A percentile compares a stretch with the other conserved stretches of the same genome.
These are phyloP conservation scores for Acipenser oxyrinchus DNA, from an alignment of 2,797 vertebrate species.

Conservation along the genomic window DNA sequence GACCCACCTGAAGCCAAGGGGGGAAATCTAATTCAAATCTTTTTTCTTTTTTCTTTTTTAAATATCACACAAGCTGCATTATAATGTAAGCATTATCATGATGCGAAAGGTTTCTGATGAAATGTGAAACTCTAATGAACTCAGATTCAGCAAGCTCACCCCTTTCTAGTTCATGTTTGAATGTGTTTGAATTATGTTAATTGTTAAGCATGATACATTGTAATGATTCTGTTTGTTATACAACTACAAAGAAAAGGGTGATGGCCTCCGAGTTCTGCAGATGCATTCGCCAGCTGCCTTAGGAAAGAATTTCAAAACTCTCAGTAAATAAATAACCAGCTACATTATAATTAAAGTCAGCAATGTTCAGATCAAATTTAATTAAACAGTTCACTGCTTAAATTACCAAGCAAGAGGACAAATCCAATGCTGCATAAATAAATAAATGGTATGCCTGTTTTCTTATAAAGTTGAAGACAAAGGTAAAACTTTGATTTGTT, in stretches of 20 bases:
- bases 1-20: too few relatives aligned
- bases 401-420: too few relatives aligned
- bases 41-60: too few relatives aligned
- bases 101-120: too few relatives aligned
- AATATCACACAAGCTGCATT: too few relatives aligned
- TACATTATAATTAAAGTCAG: background rate
- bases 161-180: background rate
- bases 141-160: background rate
- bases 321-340: constrained; percentile 3
- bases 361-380: background rate
- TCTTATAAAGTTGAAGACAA: too few relatives aligned
- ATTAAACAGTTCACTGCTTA: constrained; percentile 6
- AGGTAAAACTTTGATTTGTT: too few relatives aligned
- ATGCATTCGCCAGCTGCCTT: constrained; percentile 2
- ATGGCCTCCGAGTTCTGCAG: background rate
- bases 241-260: background rate
- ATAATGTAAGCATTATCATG: too few relatives aligned
- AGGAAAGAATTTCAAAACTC: background rate
- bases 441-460: too few relatives aligned
- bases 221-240: background rate
- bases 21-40: too few relatives aligned
- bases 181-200: background rate
- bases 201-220: background rate
- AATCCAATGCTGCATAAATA: too few relatives aligned
- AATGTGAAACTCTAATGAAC: background rate